Evolutionary conservation across 1,140 invertebrate species (phyloP), one percentile per base, ranked within the genome.

Genomic region (Megalopta genalis): DNA sequence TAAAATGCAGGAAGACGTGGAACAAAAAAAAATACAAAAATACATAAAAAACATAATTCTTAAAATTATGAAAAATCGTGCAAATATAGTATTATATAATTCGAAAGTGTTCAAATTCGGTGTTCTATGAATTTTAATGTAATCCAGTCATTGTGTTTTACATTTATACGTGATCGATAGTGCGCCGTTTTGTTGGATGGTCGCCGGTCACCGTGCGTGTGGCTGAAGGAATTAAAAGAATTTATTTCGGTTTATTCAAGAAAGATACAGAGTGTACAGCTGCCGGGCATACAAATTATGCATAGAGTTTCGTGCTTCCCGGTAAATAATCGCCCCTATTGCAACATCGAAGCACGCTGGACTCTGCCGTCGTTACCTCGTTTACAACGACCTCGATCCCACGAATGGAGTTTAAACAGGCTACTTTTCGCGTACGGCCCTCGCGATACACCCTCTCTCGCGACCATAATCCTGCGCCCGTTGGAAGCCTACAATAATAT

Each of bases 161-260:
- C 16, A 52, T 16, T 5, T 14, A 52, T 52, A 52, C 21, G 8
- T n/a, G 10, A 37, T n/a, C 4, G 12, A 18, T 7, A n/a, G 27
- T 21, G 25, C 49, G 10, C 69, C 82, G 60, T 75, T 71, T 49
- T n/a, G 59, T 1, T 62, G 39, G 57, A 39, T 65, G 54, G 23
- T 25, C 14, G 66, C 14, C 37, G 18, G 63, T 8, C 14, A 23
- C 1, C 27, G 18, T n/a, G 3, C 18, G 67, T 80, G 83, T 81
- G 80, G 73, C 82, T 87, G 76, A 83, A 87, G 88, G 89, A 88
- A 83, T 83, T 86, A 76, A 89, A 90, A 88, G 86, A 88, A 87
- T 87, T 90, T 89, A 89, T 89, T 89, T 88, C 78, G 57, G 70
- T 90, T 90, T 89, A 89, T 89, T 89, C 59, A 89, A 86, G 82